Percentiles rank a stretch among this genome's conserved stretches.
These are phyloP conservation scores for Poeciliopsis paucimaculata DNA, from an alignment of 2,797 vertebrate genomes.

Conservation along the genomic window DNA sequence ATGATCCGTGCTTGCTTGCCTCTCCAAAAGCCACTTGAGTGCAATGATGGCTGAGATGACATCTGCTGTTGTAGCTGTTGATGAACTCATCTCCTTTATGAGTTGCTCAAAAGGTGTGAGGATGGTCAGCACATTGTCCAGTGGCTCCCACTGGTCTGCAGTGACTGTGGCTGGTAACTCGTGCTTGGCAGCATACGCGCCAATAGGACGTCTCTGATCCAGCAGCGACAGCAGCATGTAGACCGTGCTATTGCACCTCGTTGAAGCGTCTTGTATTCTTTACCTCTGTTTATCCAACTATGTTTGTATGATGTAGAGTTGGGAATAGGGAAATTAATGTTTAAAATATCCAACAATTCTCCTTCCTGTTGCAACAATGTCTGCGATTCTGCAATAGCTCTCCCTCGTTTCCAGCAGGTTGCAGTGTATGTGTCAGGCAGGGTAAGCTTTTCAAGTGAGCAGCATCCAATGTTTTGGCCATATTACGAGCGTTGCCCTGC, in stretches of 20 bases:
- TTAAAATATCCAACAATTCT: background rate
- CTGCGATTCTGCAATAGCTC: background rate
- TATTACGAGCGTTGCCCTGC: background rate
- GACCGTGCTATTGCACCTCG: background rate
- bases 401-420: background rate
- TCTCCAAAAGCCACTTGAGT: background rate
- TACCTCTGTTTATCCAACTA: background rate
- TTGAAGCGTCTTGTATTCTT: background rate
- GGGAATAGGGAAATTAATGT: background rate
- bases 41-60: background rate
- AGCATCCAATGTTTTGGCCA: background rate
- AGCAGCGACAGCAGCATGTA: background rate
- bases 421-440: background rate
- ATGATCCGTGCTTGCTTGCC: background rate
- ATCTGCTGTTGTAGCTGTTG: conserved; percentile 2
- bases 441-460: background rate
- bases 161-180: too few species aligned
- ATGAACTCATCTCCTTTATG: background rate
- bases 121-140: background rate
- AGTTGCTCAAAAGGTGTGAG: background rate
- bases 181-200: too few species aligned
- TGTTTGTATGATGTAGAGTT: background rate
- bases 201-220: background rate
- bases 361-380: background rate
- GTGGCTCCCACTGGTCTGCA: too few species aligned